These are phyloP conservation scores for Muscicapa comitata DNA, from an alignment of 2,797 vertebrate genomes.

Conservation along the genomic window DNA sequence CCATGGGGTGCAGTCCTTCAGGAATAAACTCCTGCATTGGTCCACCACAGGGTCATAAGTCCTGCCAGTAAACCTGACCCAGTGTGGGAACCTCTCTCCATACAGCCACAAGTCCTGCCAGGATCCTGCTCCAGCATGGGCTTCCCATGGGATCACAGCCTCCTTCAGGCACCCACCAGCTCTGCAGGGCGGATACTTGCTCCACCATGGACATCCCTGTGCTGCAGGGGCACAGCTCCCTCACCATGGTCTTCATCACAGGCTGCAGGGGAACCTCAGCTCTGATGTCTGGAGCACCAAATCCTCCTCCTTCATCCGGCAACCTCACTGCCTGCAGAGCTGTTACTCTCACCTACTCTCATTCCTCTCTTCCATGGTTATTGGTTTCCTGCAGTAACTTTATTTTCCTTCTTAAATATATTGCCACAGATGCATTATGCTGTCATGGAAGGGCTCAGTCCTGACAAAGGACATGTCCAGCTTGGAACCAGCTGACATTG, in stretches of 20 bases:
- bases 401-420: neutral
- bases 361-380: neutral
- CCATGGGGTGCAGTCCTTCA: neutral
- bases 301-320: neutral
- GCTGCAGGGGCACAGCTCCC: neutral
- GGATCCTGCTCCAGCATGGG: neutral
- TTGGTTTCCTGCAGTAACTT: neutral
- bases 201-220: rapidly evolving
- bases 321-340: neutral
- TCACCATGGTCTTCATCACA: neutral
- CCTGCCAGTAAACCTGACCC: neutral
- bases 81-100: neutral
- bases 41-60: neutral
- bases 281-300: neutral
- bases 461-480: neutral
- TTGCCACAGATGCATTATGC: too few relatives aligned
- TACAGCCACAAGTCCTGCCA: neutral
- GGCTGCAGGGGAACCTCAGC: neutral
- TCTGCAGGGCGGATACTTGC: neutral
- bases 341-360: neutral
- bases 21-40: neutral
- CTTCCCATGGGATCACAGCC: neutral
- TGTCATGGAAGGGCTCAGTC: neutral
- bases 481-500: neutral
- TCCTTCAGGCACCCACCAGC: neutral